These are phyloP conservation scores for Phallusia fumigata DNA, from an alignment of 23 tunicate species.

Conservation along the genomic window DNA sequence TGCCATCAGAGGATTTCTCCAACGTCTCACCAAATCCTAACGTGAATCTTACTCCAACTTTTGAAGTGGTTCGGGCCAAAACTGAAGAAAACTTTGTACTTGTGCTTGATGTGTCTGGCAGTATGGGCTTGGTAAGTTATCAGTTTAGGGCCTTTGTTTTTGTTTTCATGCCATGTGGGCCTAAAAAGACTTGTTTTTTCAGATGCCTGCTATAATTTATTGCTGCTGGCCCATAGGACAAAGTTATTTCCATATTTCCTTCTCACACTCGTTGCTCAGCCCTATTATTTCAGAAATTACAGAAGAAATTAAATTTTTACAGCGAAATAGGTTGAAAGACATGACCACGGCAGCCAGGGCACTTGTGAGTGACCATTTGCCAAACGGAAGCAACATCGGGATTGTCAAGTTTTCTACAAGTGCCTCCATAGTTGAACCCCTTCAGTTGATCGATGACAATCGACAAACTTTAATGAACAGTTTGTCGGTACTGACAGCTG, in stretches of 20 bases:
- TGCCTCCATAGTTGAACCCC: not conserved
- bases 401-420: conserved; percentile 28
- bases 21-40: conserved; percentile 10
- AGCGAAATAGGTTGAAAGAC: not conserved
- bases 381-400: conserved; percentile 33
- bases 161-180: too few species aligned
- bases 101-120: conserved; percentile 71
- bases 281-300: not conserved
- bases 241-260: too few species aligned
- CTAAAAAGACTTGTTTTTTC: too few species aligned
- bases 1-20: conserved; percentile 45
- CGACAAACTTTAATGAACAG: conserved; percentile 13
- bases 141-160: not conserved
- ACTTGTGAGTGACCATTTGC: conserved; percentile 8
- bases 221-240: too few species aligned
- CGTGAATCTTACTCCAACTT: conserved; percentile 32
- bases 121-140: conserved; percentile 44
- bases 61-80: conserved; percentile 16
- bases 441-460: conserved; percentile 17
- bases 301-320: too few species aligned
- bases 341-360: conserved; percentile 29
- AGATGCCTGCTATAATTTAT: too few species aligned
- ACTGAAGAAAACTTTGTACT: conserved; percentile 33
- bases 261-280: too few species aligned
- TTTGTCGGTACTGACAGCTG: conserved; percentile 9